Base-by-base conservation (phyloP, 2,888 invertebrate genomes). In the Kryphioiulus occultus region DNA sequence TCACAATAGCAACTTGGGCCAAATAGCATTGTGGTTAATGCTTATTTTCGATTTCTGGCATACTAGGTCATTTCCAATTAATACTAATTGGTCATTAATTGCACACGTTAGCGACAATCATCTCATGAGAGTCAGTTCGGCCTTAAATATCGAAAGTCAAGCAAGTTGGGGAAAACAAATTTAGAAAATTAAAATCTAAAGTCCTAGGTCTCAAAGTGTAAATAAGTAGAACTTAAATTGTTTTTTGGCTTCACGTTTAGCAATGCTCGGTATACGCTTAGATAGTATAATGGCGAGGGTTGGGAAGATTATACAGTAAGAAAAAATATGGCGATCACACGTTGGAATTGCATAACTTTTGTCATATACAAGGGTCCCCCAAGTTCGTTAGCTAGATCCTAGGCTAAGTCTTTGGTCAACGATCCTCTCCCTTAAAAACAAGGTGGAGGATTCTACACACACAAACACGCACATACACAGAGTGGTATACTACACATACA, bases 241-340 rank as follows among this genome's bases (percentile, higher is more conserved):
- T 5, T 68, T 68, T 68, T 68, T 68, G 68, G 68, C 26, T 68
- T 68, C 68, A 26, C 10, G 12, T 26, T 68, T 68, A 26, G 68
- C 22, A 68, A 26, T 68, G 68, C 68, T 68, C 68, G 68, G 68
- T 68, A 68, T 68, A 68, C 68, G 68, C 26, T 68, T 68, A 68
- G 68, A 68, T 68, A 53, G 53, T 19, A n/a, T 26, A 68, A 68
- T 68, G 68, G n/a, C 68, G 68, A 68, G 68, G 68, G 68, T 26
- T 2, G 68, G 68, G 26, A 68, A 68, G 68, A 68, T 68, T 68
- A 26, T 26, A 68, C 68, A 26, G 68, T 68, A 68, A 68, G 68
- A 68, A 68, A 68, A 68, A 68, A 68, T 68, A 68, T 68, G 68
- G 68, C 68, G 68, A 68, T 68, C 68, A 68, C 68, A 68, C 68